Conservation (phyloP, 2,113 vertebrate genomes). For the Gila orcuttii region DNA sequence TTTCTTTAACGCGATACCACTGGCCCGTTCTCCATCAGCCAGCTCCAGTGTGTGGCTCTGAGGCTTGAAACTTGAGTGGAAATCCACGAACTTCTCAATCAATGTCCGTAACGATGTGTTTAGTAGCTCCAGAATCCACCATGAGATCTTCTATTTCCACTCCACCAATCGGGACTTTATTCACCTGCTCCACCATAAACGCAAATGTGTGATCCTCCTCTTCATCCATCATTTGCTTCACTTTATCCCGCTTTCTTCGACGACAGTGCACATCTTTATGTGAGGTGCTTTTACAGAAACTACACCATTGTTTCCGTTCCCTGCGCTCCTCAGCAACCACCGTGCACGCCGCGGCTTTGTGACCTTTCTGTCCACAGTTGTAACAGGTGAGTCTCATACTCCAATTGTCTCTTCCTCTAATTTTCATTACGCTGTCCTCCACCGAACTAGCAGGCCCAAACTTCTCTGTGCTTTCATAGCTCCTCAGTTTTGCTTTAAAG, state of each 20-base stretch:
- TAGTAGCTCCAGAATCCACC: not conserved
- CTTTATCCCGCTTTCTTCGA: no score
- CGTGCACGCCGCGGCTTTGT: no score
- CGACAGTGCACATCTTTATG: not conserved
- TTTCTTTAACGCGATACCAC: no score
- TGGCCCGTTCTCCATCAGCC: no score
- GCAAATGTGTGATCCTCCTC: not conserved
- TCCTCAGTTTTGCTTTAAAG: constrained; percentile 32
- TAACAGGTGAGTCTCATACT: not conserved
- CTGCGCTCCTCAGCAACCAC: not conserved
- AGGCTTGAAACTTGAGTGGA: no score
- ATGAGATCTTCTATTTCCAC: not conserved
- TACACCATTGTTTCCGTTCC: no score
- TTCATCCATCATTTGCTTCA: not conserved
- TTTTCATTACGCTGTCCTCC: constrained; percentile 12
- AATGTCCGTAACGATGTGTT: not conserved
- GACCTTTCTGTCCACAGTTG: constrained; percentile 21
- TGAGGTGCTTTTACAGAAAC: not conserved
- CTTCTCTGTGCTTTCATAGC: constrained; percentile 31
- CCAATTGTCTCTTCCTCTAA: not conserved
- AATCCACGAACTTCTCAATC: not conserved
- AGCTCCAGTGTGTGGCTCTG: no score
- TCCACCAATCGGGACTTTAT: not conserved
- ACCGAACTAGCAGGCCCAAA: not conserved
- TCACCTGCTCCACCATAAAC: not conserved